Conservation (phyloP, 1,140 invertebrate genomes). For the Stratiolaelaps scimitus region DNA sequence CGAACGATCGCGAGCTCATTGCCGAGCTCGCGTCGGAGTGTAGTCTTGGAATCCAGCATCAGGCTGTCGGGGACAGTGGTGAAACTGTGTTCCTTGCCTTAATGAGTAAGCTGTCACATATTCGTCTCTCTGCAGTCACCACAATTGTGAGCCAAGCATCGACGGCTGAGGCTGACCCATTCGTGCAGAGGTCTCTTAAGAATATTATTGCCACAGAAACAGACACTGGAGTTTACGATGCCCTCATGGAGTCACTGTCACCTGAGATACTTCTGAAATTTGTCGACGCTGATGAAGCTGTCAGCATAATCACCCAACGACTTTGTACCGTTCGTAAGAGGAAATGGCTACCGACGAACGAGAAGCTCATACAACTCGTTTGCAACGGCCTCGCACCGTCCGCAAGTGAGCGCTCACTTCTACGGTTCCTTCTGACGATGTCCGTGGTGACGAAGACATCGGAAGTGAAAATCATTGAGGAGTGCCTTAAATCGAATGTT, state of each 20-base stretch:
- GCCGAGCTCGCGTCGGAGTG: neutral
- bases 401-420: neutral
- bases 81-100: constrained; percentile 19
- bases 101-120: constrained; percentile 6
- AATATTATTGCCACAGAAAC: constrained; percentile 1
- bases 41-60: constrained; percentile 5
- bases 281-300: constrained; percentile 1
- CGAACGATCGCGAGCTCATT: neutral
- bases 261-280: constrained; percentile 6
- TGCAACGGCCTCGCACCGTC: neutral
- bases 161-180: neutral
- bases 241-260: neutral
- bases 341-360: neutral
- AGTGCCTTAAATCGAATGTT: constrained; percentile 10
- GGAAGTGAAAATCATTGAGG: neutral
- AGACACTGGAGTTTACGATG: neutral
- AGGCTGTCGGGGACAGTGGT: neutral
- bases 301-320: neutral
- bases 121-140: neutral
- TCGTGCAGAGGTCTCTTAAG: constrained; percentile 3
- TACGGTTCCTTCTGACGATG: neutral
- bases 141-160: neutral
- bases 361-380: neutral
- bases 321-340: constrained; percentile 4
- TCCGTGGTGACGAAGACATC: neutral